Conservation (phyloP, 2,113 vertebrate species). For the Diglossa brunneiventris region DNA sequence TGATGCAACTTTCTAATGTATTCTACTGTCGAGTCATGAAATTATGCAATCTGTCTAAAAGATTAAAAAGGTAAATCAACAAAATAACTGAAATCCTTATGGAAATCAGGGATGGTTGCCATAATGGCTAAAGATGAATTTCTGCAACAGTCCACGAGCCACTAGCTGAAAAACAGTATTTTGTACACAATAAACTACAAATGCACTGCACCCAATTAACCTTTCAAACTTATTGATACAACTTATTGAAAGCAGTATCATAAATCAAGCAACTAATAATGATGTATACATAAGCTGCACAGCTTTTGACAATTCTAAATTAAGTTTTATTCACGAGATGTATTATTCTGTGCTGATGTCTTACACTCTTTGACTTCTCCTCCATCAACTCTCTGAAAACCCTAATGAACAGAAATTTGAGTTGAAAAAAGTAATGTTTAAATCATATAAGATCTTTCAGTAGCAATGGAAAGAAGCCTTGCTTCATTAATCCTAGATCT, state of each 20-base stretch:
- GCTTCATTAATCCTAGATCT: background rate
- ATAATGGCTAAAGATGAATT: background rate
- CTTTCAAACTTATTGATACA: background rate
- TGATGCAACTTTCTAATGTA: background rate
- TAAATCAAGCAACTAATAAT: background rate
- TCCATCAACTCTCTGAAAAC: background rate
- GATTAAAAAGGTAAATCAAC: background rate
- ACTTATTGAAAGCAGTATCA: background rate
- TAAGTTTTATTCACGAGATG: background rate
- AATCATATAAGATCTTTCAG: background rate
- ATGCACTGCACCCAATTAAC: background rate
- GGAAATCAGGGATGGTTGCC: background rate
- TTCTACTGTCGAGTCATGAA: background rate
- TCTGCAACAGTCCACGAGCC: background rate
- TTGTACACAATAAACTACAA: background rate
- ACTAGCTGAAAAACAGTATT: background rate
- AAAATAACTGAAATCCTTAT: background rate
- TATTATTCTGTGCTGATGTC: background rate
- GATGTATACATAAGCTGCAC: background rate
- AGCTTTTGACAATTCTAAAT: background rate
- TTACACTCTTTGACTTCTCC: background rate
- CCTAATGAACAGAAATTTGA: background rate
- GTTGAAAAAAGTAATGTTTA: background rate
- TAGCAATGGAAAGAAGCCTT: background rate
- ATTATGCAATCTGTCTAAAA: background rate